phyloP scores from a whole-genome alignment of 2,888 invertebrate genomes.

The Cryptus armator region DNA sequence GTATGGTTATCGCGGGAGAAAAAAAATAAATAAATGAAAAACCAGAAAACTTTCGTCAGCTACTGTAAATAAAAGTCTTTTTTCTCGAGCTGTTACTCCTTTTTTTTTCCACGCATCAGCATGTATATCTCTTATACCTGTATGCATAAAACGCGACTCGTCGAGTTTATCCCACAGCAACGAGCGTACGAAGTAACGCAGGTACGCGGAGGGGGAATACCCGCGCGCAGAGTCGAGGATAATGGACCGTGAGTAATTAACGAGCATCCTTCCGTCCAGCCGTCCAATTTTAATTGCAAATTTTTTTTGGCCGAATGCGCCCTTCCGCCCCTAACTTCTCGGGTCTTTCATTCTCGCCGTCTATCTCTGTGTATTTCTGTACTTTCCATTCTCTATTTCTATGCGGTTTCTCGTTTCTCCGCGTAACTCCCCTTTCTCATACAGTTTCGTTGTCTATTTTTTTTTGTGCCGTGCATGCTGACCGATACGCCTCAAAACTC shows the following conservation, averaged over 20 bases:
- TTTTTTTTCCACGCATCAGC: neutral
- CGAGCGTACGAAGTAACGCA: constrained; percentile 9
- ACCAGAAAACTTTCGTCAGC: constrained; percentile 12
- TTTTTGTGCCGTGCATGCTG: neutral
- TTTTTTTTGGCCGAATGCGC: constrained; percentile 44
- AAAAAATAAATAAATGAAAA: constrained; percentile 8
- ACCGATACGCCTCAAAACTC: neutral
- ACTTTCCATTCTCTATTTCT: neutral
- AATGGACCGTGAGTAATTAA: constrained; percentile 72
- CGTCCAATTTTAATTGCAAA: constrained; percentile 71
- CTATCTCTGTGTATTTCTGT: neutral
- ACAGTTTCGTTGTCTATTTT: neutral
- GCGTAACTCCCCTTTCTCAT: neutral
- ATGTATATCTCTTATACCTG: neutral
- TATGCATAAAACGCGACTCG: constrained; percentile 27
- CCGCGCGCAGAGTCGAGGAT: constrained; percentile 52
- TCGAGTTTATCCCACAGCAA: constrained; percentile 29
- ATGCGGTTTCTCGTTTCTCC: neutral
- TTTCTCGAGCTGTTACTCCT: neutral
- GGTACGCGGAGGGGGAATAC: neutral
- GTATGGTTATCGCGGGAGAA: constrained; percentile 1
- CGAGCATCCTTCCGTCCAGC: constrained; percentile 62
- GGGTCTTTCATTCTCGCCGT: neutral
- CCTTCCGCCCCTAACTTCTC: constrained; percentile 22
- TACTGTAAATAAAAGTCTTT: constrained; percentile 24